These are phyloP conservation scores for Idaea straminata DNA, from an alignment of 2,888 invertebrate species.

Conservation along the genomic window DNA sequence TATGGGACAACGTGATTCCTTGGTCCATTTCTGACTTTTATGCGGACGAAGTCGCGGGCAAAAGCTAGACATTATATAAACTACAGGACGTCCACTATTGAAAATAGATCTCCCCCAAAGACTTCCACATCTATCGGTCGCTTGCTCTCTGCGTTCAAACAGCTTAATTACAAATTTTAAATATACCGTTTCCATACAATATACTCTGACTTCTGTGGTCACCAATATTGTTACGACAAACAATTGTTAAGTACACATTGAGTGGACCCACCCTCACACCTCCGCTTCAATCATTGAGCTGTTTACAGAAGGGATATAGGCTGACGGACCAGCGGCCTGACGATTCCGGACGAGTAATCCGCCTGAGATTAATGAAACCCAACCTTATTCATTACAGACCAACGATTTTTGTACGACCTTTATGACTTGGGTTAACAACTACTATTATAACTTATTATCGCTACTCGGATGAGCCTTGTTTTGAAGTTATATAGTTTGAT, in stretches of 20 bases:
- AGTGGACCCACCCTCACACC: background rate
- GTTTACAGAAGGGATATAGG: conserved; percentile 3
- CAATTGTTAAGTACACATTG: background rate
- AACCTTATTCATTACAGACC: background rate
- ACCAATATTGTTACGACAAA: no score
- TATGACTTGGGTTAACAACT: background rate
- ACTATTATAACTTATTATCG: background rate
- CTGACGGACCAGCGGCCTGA: background rate
- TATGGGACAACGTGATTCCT: no score
- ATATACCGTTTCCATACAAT: no score
- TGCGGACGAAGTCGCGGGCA: no score
- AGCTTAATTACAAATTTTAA: no score
- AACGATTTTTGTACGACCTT: conserved; percentile 6
- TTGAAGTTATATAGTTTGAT: background rate
- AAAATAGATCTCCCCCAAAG: no score
- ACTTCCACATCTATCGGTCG: no score
- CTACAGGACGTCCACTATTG: no score
- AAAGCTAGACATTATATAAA: no score
- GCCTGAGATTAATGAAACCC: conserved; percentile 15
- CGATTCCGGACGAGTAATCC: conserved; percentile 6
- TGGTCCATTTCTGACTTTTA: no score
- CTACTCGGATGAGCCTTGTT: background rate
- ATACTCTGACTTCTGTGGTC: no score
- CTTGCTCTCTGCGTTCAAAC: no score
- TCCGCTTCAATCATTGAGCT: background rate